A percentile compares a stretch with the other conserved stretches of the same genome.
Evolutionary conservation across 1,140 invertebrate species (phyloP).

Genomic region (Pomphorhynchus laevis): DNA sequence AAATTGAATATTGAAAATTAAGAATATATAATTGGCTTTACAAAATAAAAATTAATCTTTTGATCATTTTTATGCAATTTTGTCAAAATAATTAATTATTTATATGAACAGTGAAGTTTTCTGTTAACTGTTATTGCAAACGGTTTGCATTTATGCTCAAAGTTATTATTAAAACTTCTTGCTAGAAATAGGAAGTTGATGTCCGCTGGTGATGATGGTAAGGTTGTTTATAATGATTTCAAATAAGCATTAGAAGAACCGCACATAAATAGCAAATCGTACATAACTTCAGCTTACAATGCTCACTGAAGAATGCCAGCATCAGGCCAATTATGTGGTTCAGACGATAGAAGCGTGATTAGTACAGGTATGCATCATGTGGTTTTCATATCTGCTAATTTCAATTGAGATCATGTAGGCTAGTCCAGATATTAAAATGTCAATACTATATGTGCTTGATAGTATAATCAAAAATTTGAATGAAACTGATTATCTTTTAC

Average conservation of each 20-base stretch:
- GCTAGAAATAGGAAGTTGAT: too few relatives aligned
- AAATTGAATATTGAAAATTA: too few relatives aligned
- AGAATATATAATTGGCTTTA: too few relatives aligned
- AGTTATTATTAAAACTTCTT: too few relatives aligned
- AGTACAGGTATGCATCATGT: constrained; percentile 16
- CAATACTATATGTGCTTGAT: constrained; percentile 77
- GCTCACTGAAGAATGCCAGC: constrained; percentile 60
- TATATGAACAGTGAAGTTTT: too few relatives aligned
- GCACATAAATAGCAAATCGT: constrained; percentile 62
- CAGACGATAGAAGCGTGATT: constrained; percentile 62
- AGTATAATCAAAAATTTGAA: constrained; percentile 81
- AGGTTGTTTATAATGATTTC: too few relatives aligned
- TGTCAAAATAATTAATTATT: too few relatives aligned
- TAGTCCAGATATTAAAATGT: constrained; percentile 44
- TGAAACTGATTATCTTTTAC: constrained; percentile 30
- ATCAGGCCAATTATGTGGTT: constrained; percentile 46
- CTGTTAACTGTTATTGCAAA: too few relatives aligned
- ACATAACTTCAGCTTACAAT: constrained; percentile 83
- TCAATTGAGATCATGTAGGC: constrained; percentile 28
- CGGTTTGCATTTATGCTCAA: too few relatives aligned
- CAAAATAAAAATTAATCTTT: too few relatives aligned
- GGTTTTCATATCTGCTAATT: constrained; percentile 2
- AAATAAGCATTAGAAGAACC: constrained; percentile 32
- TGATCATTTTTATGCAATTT: too few relatives aligned
- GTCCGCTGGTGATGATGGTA: too few relatives aligned